These are phyloP conservation scores for Gorilla gorilla DNA, from an alignment of 2,113 vertebrate species.

Conservation along the genomic window DNA sequence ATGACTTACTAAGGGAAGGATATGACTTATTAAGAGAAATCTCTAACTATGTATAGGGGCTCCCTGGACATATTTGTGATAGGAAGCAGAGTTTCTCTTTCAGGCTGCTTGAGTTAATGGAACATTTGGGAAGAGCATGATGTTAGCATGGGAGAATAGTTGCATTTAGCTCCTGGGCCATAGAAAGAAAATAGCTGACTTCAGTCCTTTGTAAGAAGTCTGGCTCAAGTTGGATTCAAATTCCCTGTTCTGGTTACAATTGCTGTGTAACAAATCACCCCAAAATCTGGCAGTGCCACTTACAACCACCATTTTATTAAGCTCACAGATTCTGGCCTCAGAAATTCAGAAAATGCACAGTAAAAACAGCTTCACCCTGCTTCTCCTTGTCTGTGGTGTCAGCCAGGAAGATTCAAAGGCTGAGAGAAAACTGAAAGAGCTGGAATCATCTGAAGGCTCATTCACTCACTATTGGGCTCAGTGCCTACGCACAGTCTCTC, in stretches of 20 bases:
- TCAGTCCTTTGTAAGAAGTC: not conserved
- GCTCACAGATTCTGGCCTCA: not conserved
- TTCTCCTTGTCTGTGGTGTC: not conserved
- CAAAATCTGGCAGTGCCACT: not conserved
- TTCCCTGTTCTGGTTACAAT: not conserved
- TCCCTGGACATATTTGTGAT: not conserved
- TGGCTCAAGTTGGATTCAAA: not conserved
- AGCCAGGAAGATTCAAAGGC: not conserved
- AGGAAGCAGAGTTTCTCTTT: not conserved
- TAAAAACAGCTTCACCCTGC: not conserved
- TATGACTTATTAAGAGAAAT: not conserved
- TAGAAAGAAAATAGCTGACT: not conserved
- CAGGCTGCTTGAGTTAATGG: not conserved
- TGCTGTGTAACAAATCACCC: constrained; percentile 4
- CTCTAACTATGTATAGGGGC: not conserved
- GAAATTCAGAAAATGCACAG: not conserved
- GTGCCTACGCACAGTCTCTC: not conserved
- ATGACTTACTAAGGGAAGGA: not conserved
- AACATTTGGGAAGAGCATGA: not conserved
- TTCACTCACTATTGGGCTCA: not conserved
- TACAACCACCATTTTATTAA: not conserved
- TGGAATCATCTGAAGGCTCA: not conserved
- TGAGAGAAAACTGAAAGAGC: not conserved
- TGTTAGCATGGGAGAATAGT: not conserved
- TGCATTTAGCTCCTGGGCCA: not conserved